These are phyloP conservation scores for Tachypleus tridentatus DNA, from an alignment of 1,140 invertebrate species.

Conservation along the genomic window DNA sequence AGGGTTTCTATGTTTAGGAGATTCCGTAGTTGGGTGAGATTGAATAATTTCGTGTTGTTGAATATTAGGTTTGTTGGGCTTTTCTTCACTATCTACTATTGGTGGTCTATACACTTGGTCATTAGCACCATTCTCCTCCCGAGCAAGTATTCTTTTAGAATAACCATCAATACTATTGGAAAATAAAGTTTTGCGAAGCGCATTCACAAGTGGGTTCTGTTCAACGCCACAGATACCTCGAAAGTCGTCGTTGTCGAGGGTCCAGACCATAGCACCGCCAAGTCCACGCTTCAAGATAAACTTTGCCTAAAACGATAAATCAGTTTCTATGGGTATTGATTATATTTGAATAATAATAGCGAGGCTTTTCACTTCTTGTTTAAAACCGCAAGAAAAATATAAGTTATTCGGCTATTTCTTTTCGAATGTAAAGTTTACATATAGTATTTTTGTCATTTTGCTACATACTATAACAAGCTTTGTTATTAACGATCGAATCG, in stretches of 20 bases:
- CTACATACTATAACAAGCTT: no score
- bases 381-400: no score
- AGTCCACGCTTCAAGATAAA: constrained; percentile 73
- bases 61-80: neutral
- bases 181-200: constrained; percentile 4
- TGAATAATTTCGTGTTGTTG: neutral
- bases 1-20: neutral
- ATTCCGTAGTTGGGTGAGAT: constrained; percentile 4
- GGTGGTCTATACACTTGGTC: constrained; percentile 1
- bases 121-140: constrained; percentile 3
- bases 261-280: constrained; percentile 89
- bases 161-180: constrained; percentile 8
- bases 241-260: constrained; percentile 90
- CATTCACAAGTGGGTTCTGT: constrained; percentile 22
- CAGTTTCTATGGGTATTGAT: neutral
- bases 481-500: no score
- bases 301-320: constrained; percentile 39
- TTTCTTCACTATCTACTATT: neutral
- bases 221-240: constrained; percentile 20
- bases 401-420: no score
- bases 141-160: neutral
- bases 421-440: no score
- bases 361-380: no score
- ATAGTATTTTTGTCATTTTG: no score
- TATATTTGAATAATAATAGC: neutral